These are phyloP conservation scores for Dasypolia templi DNA, from an alignment of 2,888 invertebrate species.

Conservation along the genomic window DNA sequence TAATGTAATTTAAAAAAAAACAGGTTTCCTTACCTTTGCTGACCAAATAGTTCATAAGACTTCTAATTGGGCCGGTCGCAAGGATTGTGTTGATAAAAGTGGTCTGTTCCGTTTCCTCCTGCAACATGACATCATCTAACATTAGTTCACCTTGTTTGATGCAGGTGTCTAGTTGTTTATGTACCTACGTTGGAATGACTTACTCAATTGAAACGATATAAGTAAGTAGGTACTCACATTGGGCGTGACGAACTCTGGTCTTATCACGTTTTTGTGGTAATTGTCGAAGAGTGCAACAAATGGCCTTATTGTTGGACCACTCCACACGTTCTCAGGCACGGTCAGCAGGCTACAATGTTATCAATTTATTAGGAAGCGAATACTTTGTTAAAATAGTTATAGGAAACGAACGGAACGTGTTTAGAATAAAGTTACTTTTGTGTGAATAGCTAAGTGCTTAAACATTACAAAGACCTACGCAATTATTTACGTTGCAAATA, in stretches of 20 bases:
- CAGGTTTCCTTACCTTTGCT: slow-evolving; percentile 87
- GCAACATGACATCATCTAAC: slow-evolving; percentile 78
- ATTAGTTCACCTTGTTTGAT: slow-evolving; percentile 71
- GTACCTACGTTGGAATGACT: slow-evolving; percentile 47
- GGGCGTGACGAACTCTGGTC: slow-evolving; percentile 92
- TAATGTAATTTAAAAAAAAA: slow-evolving; percentile 27
- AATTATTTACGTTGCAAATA: not conserved
- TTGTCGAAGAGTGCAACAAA: slow-evolving; percentile 94
- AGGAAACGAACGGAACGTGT: not conserved
- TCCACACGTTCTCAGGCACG: slow-evolving; percentile 92
- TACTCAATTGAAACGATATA: slow-evolving; percentile 55
- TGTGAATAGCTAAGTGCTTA: not conserved
- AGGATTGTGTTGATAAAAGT: slow-evolving; percentile 93
- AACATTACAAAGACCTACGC: not conserved
- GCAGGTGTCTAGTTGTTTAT: slow-evolving; percentile 62
- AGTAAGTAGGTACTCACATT: slow-evolving; percentile 79
- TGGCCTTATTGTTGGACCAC: slow-evolving; percentile 92
- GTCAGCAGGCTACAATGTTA: slow-evolving; percentile 91
- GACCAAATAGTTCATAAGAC: slow-evolving; percentile 92
- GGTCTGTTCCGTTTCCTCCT: slow-evolving; percentile 93
- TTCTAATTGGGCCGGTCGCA: slow-evolving; percentile 93
- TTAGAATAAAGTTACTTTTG: not conserved
- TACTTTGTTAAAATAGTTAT: slow-evolving; percentile 6
- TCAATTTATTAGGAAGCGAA: not conserved
- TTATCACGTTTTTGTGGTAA: slow-evolving; percentile 92